Evolutionary conservation across 2,888 invertebrate genomes (phyloP), one percentile per base, ranked within the genome.

Genomic region (Uloborus plumipes): DNA sequence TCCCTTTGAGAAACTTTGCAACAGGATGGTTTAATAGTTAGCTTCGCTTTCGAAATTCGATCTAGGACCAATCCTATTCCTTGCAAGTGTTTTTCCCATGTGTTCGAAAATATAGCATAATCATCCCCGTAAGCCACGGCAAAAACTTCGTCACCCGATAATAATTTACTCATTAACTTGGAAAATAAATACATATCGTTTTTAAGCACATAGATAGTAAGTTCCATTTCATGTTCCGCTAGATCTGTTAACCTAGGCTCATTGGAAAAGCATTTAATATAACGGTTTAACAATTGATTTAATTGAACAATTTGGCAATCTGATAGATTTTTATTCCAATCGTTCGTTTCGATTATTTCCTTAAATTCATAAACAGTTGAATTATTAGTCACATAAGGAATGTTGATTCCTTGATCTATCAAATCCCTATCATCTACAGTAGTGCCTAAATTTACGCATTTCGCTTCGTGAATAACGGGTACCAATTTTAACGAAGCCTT

Each of bases 161-260:
- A 26, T n/a, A 64, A 13, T 14, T 26, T 2, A 1, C 26, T 26
- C 26, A 26, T 26, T 26, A 26, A 26, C 4, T 26, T 26, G 26
- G 26, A 26, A 4, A 26, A 26, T 2, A 26, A 26, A 4, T 26
- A 26, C 4, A 4, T 4, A 3, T 4, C 26, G 4, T 26, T 26
- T 26, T 26, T 26, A 4, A 26, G 11, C 18, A 2, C 70, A 50
- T 1, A 70, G 51, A 31, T 16, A 22, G 39, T 51, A 0, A 79
- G n/a, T 18, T 72, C 72, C 39, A 79, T 79, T 18, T 79, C 59
- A 50, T 66, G 72, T 16, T 66, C 59, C 50, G 16, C 58, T 0
- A 72, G 26, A 66, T 72, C 47, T 0, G 64, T 65, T 11, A 15
- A 47, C 58, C 77, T 55, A 20, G 70, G 77, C 15, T 70, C 50